These are phyloP conservation scores for Catocala sponsa DNA, from an alignment of 2,888 invertebrate genomes.

Conservation along the genomic window DNA sequence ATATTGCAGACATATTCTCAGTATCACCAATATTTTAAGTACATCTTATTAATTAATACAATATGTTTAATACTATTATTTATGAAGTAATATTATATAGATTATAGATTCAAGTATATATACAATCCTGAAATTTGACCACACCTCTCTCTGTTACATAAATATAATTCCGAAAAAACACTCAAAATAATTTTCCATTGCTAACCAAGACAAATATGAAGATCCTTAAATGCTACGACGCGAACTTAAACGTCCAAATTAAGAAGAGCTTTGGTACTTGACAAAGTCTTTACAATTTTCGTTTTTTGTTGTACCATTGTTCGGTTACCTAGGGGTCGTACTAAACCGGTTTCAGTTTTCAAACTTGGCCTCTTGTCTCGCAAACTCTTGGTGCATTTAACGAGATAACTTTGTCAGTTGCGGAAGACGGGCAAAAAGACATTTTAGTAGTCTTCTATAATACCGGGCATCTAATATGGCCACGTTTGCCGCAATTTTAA, in stretches of 20 bases:
- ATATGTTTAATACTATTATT: too few species aligned
- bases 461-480: slow-evolving; percentile 31
- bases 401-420: slow-evolving; percentile 78
- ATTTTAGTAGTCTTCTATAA: slow-evolving; percentile 38
- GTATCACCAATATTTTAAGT: too few species aligned
- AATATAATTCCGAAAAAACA: background rate
- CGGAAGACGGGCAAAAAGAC: slow-evolving; percentile 65
- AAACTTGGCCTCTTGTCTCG: slow-evolving; percentile 67
- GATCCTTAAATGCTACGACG: slow-evolving; percentile 21
- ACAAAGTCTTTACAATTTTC: slow-evolving; percentile 18
- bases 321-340: slow-evolving; percentile 44
- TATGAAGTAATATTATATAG: too few species aligned
- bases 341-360: slow-evolving; percentile 50
- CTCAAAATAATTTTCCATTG: background rate
- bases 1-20: too few species aligned
- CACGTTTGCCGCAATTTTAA: slow-evolving; percentile 20
- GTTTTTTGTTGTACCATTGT: slow-evolving; percentile 26
- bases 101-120: too few species aligned
- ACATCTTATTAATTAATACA: too few species aligned
- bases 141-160: background rate
- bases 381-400: slow-evolving; percentile 80
- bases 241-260: slow-evolving; percentile 51
- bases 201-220: slow-evolving; percentile 42
- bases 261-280: slow-evolving; percentile 34
- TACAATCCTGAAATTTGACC: background rate